These are phyloP conservation scores for Peromyscus nudipes DNA, from an alignment of 2,797 vertebrate genomes.

Conservation along the genomic window DNA sequence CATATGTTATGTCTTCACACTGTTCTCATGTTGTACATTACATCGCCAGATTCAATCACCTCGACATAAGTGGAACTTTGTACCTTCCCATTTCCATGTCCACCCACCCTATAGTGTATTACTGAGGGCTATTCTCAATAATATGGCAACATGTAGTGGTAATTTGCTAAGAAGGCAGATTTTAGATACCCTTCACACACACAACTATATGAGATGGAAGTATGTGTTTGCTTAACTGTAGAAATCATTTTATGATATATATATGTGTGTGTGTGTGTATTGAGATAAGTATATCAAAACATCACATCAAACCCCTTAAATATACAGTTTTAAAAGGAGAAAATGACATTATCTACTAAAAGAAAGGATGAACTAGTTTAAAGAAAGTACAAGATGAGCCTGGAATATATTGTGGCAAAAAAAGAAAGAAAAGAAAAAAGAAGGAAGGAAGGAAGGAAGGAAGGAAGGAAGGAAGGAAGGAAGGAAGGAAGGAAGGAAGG, in stretches of 20 bases:
- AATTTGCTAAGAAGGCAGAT: not conserved
- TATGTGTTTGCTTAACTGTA: not conserved
- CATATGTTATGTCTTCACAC: not conserved
- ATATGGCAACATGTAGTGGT: not conserved
- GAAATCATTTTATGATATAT: not conserved
- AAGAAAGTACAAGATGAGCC: constrained; percentile 13
- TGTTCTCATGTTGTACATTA: not conserved
- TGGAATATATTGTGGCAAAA: not conserved
- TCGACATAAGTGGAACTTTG: not conserved
- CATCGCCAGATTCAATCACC: not conserved
- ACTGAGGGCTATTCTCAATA: not conserved
- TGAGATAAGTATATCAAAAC: not conserved
- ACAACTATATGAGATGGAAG: not conserved
- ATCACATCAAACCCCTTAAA: not conserved
- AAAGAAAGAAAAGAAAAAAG: not conserved
- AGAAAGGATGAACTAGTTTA: constrained; percentile 9
- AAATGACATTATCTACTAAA: constrained; percentile 4
- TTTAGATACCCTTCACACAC: not conserved
- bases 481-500: not conserved
- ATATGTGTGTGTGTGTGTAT: too few species aligned
- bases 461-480: not conserved
- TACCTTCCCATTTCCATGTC: not conserved
- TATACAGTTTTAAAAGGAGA: not conserved
- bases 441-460: not conserved
- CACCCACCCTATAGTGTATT: not conserved